Conservation (phyloP, 2,113 vertebrate species). For the Pseudois nayaur region DNA sequence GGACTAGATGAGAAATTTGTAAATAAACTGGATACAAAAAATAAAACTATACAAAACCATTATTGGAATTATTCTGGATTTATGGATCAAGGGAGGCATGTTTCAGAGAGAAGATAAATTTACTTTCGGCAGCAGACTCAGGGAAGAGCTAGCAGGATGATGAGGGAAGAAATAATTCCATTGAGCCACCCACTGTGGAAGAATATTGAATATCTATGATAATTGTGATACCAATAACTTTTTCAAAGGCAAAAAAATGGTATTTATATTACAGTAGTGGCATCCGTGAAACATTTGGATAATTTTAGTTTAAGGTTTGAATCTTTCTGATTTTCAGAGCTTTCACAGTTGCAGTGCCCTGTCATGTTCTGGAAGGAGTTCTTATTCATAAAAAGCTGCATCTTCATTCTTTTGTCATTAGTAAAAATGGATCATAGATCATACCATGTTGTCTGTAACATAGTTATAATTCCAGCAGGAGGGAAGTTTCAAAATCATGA, state of each 20-base stretch:
- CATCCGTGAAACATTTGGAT: conserved; percentile 56
- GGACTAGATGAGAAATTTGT: neutral
- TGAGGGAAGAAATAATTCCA: neutral
- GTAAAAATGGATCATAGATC: conserved; percentile 79
- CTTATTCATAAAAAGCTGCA: conserved; percentile 68
- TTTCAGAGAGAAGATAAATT: conserved; percentile 22
- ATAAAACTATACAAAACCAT: neutral
- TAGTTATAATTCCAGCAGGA: conserved; percentile 77
- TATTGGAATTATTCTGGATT: neutral
- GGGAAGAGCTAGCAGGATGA: neutral
- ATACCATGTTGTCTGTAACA: conserved; percentile 77
- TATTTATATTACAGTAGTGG: conserved; percentile 21
- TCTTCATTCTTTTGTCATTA: conserved; percentile 73
- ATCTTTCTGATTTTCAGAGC: conserved; percentile 35
- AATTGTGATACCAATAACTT: conserved; percentile 37
- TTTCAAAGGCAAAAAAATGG: neutral
- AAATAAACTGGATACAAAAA: neutral
- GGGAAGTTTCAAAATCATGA: conserved; percentile 76
- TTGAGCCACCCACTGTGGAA: neutral
- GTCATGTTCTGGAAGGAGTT: neutral
- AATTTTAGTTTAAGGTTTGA: conserved; percentile 7
- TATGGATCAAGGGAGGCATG: neutral
- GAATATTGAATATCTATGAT: conserved; percentile 52
- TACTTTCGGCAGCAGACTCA: neutral
- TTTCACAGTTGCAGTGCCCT: conserved; percentile 33